Percentiles rank a stretch among this genome's conserved stretches.
phyloP scores from a whole-genome alignment of 2,797 vertebrate genomes.

The Apogon talboti region DNA sequence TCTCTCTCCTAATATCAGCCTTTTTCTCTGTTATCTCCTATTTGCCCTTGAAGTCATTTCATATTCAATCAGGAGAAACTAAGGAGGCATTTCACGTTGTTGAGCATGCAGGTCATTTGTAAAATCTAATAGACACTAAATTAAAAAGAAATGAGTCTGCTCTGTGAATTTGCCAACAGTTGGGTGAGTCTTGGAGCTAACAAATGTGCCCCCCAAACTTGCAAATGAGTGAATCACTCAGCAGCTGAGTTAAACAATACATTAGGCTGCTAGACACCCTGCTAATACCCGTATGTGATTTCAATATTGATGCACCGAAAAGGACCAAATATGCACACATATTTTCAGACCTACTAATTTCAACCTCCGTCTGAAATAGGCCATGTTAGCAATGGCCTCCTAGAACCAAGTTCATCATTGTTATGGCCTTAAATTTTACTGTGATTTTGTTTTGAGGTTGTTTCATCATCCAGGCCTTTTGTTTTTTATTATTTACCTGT shows the following conservation, averaged over 20 bases:
- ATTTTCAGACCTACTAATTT: not conserved
- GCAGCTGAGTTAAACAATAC: conserved; percentile 40
- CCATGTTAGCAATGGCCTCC: too few relatives aligned
- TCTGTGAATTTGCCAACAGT: conserved; percentile 46
- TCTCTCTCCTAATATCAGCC: conserved; percentile 38
- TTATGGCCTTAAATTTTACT: too few relatives aligned
- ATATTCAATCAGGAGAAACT: conserved; percentile 63
- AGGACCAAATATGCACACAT: not conserved
- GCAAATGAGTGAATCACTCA: conserved; percentile 50
- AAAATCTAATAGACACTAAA: conserved; percentile 59
- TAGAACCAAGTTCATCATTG: too few relatives aligned
- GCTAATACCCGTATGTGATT: conserved; percentile 34
- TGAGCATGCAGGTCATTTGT: conserved; percentile 60
- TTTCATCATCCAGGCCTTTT: too few relatives aligned
- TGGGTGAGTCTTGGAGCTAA: conserved; percentile 25
- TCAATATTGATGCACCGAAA: conserved; percentile 39
- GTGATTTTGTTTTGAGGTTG: too few relatives aligned
- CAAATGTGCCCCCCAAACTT: conserved; percentile 33
- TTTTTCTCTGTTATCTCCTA: conserved; percentile 47
- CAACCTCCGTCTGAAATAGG: not conserved
- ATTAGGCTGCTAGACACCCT: conserved; percentile 16
- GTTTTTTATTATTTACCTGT: too few relatives aligned
- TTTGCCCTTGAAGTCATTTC: conserved; percentile 71
- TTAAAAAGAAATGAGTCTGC: conserved; percentile 37
- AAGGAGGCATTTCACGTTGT: conserved; percentile 48